Percentiles rank a stretch among this genome's conserved stretches.
Conservation (phyloP, 2,797 vertebrate species). For the Dallia pectoralis region DNA sequence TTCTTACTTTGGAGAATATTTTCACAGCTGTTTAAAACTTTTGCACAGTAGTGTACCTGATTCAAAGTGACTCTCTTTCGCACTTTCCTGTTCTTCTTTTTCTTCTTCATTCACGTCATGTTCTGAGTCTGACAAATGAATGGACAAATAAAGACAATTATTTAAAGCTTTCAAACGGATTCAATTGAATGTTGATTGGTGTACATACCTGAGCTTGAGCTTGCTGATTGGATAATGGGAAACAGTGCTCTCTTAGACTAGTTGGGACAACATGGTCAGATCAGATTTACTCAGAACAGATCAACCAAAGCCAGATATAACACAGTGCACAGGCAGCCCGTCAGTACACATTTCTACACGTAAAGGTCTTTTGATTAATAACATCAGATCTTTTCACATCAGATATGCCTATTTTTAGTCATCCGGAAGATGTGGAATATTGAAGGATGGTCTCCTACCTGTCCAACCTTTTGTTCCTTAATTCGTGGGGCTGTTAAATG, state of each 20-base stretch:
- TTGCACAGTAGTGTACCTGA: too few species aligned
- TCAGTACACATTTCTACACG: too few species aligned
- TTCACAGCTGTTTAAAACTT: too few species aligned
- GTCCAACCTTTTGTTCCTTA: neutral
- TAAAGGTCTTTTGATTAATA: too few species aligned
- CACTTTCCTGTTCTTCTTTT: neutral
- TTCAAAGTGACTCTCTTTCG: too few species aligned
- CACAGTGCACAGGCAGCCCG: too few species aligned
- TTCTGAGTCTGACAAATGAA: conserved; percentile 14
- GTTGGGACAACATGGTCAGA: neutral
- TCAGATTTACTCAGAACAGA: conserved; percentile 2
- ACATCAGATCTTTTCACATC: too few species aligned
- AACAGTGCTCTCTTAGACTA: conserved; percentile 40
- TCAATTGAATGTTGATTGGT: neutral
- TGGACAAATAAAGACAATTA: neutral
- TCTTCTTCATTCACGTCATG: neutral
- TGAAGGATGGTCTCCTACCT: conserved; percentile 29
- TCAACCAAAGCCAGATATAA: neutral
- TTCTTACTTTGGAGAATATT: too few species aligned
- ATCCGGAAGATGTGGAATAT: neutral
- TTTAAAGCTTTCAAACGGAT: neutral
- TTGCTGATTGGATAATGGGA: neutral
- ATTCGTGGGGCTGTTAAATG: conserved; percentile 29
- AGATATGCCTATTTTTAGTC: neutral
- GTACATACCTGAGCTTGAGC: conserved; percentile 44